Percentiles rank a stretch among this genome's conserved stretches.
Conservation (phyloP, 2,113 vertebrate genomes). For the Diadophis punctatus region DNA sequence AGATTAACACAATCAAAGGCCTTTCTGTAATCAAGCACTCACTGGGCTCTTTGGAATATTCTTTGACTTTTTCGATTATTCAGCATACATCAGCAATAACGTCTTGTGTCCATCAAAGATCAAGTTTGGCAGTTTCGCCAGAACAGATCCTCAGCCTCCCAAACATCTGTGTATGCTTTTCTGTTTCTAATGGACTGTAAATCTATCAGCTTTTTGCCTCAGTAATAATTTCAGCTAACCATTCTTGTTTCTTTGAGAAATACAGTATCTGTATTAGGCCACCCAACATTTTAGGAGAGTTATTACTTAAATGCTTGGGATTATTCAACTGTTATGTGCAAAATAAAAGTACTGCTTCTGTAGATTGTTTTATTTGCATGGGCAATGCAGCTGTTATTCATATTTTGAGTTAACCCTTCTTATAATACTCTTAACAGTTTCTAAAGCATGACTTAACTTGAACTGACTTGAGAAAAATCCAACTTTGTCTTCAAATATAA, state of each 20-base stretch:
- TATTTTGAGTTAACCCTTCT: not conserved
- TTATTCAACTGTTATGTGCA: not conserved
- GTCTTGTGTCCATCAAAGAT: not conserved
- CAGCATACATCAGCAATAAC: not conserved
- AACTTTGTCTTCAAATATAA: not conserved
- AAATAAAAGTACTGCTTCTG: not conserved
- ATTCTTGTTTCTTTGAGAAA: not conserved
- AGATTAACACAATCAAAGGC: not conserved
- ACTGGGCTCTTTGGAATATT: not conserved
- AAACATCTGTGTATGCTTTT: not conserved
- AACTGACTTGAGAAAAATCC: not conserved
- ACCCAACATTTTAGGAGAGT: not conserved
- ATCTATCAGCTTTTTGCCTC: not conserved
- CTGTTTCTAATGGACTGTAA: not conserved
- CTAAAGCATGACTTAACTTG: not conserved
- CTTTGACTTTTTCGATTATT: not conserved
- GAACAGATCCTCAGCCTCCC: not conserved
- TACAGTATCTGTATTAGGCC: not conserved
- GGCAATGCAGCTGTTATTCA: not conserved
- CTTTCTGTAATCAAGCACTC: not conserved
- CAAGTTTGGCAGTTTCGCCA: not conserved
- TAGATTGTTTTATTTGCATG: not conserved
- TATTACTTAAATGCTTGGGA: not conserved
- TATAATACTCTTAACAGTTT: not conserved
- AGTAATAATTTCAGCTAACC: not conserved